Conservation (phyloP, 2,797 vertebrate genomes). For the Hippocampus kuda region DNA sequence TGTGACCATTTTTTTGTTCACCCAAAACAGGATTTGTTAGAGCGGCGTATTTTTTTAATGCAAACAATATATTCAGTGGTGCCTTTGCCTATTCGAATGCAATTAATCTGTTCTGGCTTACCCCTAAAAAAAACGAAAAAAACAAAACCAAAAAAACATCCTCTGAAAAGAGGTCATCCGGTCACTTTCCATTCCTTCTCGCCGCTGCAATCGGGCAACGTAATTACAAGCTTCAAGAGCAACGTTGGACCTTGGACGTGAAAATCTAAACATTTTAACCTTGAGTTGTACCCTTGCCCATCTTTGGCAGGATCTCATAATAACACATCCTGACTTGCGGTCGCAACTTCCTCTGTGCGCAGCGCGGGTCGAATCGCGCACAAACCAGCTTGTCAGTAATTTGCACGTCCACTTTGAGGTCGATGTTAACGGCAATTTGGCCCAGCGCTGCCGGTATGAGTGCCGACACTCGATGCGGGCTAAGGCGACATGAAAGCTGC, state of each 20-base stretch:
- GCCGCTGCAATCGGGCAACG: not conserved
- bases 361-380: not conserved
- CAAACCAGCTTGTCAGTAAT: not conserved
- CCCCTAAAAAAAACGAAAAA: no score
- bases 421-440: not conserved
- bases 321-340: not conserved
- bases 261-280: constrained; percentile 1
- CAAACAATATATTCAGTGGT: no score
- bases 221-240: not conserved
- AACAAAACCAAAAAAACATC: no score
- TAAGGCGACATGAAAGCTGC: not conserved
- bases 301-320: not conserved
- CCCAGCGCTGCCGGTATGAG: not conserved
- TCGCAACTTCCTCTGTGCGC: not conserved
- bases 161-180: not conserved
- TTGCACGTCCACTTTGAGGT: not conserved
- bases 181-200: not conserved
- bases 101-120: no score
- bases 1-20: no score
- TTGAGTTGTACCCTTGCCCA: not conserved
- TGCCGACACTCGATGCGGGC: not conserved
- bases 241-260: constrained; percentile 1
- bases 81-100: not conserved
- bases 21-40: no score
- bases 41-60: no score